Conservation (phyloP, 2,113 vertebrate species). For the Myrmecobius fasciatus region DNA sequence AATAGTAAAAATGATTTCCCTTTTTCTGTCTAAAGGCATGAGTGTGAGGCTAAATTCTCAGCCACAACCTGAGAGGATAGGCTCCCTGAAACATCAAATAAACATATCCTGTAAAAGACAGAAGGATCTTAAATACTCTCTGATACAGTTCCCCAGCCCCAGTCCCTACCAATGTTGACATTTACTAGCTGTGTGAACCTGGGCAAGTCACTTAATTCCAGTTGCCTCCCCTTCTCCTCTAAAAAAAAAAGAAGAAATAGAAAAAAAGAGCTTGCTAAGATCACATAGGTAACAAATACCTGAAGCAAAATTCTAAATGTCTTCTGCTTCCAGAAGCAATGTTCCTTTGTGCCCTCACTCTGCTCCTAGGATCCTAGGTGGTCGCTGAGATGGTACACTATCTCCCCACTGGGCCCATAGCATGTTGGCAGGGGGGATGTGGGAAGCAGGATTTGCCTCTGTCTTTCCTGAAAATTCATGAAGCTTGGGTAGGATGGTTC, state of each 20-base stretch:
- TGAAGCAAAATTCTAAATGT: not conserved
- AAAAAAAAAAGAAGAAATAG: not conserved
- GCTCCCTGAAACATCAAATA: not conserved
- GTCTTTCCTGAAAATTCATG: not conserved
- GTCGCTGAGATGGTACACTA: not conserved
- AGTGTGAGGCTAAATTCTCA: not conserved
- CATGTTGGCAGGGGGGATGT: not conserved
- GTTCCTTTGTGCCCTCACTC: not conserved
- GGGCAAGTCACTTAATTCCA: not conserved
- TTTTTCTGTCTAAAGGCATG: not conserved
- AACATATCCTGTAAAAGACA: not conserved
- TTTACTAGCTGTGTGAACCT: not conserved
- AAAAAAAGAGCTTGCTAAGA: not conserved
- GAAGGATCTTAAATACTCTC: not conserved
- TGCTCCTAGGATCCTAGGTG: not conserved
- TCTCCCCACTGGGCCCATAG: not conserved
- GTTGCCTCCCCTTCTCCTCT: not conserved
- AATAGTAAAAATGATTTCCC: not conserved
- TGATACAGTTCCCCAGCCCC: not conserved
- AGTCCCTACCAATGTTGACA: not conserved
- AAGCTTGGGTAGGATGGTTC: not conserved
- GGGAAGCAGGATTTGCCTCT: not conserved
- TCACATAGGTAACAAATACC: not conserved
- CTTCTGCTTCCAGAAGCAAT: not conserved
- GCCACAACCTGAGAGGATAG: not conserved